These are phyloP conservation scores for Zaprionus taronus DNA, from an alignment of 1,140 invertebrate genomes.

Conservation along the genomic window DNA sequence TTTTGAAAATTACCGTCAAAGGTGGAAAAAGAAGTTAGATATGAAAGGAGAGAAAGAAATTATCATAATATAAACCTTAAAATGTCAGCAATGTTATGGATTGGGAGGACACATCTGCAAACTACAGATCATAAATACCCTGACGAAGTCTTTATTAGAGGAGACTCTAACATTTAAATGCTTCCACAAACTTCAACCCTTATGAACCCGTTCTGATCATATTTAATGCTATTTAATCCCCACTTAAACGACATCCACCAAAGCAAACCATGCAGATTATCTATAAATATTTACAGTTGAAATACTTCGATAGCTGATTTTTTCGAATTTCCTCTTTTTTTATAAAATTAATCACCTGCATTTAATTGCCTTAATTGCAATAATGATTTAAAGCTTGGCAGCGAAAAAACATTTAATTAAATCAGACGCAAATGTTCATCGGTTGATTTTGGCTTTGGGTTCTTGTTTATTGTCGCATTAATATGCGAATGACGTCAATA, in stretches of 20 bases:
- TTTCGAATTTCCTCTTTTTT: neutral
- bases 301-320: neutral
- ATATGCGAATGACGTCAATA: conserved; percentile 19
- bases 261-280: neutral
- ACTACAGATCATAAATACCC: too few relatives aligned
- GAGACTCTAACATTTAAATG: neutral
- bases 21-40: too few relatives aligned
- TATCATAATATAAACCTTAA: neutral
- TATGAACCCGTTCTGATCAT: neutral
- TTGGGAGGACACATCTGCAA: too few relatives aligned
- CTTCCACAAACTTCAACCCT: neutral
- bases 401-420: neutral
- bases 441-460: conserved; percentile 9
- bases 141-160: too few relatives aligned
- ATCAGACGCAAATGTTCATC: neutral
- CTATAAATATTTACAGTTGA: neutral
- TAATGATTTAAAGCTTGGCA: neutral
- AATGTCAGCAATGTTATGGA: too few relatives aligned
- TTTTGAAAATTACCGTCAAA: neutral
- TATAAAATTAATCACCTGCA: neutral
- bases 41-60: neutral
- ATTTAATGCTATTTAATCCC: neutral
- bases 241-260: neutral
- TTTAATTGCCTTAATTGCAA: conserved; percentile 10
- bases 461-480: conserved; percentile 3